phyloP scores from a whole-genome alignment of 2,113 vertebrate species.

The Mustela nigripes region DNA sequence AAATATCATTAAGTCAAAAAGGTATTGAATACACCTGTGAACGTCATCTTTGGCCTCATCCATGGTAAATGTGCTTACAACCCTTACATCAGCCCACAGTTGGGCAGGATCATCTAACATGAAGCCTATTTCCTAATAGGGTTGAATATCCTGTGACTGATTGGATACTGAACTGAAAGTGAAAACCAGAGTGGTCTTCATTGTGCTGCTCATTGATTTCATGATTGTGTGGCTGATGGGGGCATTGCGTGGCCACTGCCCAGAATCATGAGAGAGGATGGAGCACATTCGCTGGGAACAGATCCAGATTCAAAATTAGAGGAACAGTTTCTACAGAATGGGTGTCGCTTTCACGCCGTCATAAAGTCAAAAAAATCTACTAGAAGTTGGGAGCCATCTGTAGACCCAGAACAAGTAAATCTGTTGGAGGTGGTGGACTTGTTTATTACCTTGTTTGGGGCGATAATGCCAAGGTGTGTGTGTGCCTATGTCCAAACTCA shows the following conservation, averaged over 20 bases:
- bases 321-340: not conserved
- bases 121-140: not conserved
- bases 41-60: not conserved
- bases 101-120: not conserved
- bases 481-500: not conserved
- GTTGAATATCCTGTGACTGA: not conserved
- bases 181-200: not conserved
- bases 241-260: not conserved
- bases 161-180: not conserved
- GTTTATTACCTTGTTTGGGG: not conserved
- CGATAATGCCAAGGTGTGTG: not conserved
- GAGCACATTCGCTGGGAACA: not conserved
- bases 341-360: not conserved
- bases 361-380: not conserved
- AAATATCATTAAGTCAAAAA: not conserved
- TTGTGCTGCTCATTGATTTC: not conserved
- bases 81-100: not conserved
- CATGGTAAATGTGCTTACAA: not conserved
- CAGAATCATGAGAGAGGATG: not conserved
- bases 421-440: not conserved
- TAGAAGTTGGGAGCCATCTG: not conserved
- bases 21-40: not conserved
- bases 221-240: not conserved
- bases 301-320: not conserved
- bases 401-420: not conserved